A percentile compares a stretch with the other conserved stretches of the same genome.
Evolutionary conservation across 2,113 vertebrate genomes (phyloP).

Genomic region (Myotis brandtii): DNA sequence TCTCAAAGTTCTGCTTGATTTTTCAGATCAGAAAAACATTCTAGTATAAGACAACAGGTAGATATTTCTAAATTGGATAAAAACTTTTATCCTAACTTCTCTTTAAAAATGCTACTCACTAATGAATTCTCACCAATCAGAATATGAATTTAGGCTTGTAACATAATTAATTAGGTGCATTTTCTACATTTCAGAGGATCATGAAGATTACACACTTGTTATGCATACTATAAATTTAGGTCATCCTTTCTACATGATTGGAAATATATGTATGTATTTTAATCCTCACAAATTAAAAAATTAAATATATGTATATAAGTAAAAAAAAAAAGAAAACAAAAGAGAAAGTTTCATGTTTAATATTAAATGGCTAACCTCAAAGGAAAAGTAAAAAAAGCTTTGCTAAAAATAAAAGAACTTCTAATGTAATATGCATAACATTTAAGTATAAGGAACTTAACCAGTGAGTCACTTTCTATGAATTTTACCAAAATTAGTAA

Average conservation of each 20-base stretch:
- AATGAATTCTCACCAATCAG: not conserved
- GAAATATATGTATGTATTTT: not conserved
- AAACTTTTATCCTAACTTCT: not conserved
- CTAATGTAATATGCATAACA: not conserved
- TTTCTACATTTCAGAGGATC: not conserved
- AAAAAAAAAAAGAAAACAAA: not conserved
- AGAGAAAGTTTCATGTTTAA: slow-evolving; percentile 10
- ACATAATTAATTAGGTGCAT: not conserved
- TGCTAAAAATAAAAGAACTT: slow-evolving; percentile 34
- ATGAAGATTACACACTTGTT: not conserved
- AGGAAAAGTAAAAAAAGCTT: not conserved
- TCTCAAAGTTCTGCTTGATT: not conserved
- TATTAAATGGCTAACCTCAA: slow-evolving; percentile 48
- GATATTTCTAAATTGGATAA: not conserved
- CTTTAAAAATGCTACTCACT: not conserved
- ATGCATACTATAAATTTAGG: not conserved
- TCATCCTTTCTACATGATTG: not conserved
- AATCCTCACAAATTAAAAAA: too few species aligned
- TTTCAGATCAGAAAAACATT: not conserved
- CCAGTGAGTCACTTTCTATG: not conserved
- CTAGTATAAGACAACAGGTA: not conserved
- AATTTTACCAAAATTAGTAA: not conserved
- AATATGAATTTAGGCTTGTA: not conserved
- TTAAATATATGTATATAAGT: too few species aligned
- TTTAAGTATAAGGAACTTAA: slow-evolving; percentile 39